Evolutionary conservation across 2,797 vertebrate genomes (phyloP).

Genomic region (Peromyscus eremicus): DNA sequence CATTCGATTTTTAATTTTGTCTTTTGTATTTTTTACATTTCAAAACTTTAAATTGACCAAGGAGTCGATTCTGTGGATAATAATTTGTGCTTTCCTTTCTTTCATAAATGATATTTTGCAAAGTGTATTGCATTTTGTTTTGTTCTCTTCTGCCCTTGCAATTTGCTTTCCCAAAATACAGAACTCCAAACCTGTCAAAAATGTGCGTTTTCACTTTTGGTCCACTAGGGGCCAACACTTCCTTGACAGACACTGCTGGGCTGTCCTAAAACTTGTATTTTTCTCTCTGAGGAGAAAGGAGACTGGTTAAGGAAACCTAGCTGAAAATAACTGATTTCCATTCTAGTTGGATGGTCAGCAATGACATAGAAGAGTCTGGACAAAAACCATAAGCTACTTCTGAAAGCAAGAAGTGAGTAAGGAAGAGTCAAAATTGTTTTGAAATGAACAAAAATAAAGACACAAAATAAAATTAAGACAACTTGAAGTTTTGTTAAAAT

Average conservation of each 20-base stretch:
- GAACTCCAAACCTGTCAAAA: not conserved
- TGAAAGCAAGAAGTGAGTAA: not conserved
- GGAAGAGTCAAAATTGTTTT: not conserved
- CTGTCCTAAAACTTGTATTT: not conserved
- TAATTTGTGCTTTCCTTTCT: not conserved
- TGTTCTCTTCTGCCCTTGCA: not conserved
- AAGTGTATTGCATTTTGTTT: not conserved
- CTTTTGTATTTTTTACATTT: not conserved
- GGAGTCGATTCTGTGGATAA: not conserved
- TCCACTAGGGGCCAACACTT: slow-evolving; percentile 65
- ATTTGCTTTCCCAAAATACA: not conserved
- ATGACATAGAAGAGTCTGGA: not conserved
- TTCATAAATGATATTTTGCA: not conserved
- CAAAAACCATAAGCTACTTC: not conserved
- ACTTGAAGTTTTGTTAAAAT: not conserved
- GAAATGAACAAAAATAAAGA: not conserved
- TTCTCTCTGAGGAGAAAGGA: not conserved
- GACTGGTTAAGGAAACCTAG: not conserved
- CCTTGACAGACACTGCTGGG: not conserved
- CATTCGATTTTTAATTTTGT: slow-evolving; percentile 7
- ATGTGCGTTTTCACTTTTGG: slow-evolving; percentile 2
- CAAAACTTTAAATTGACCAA: slow-evolving; percentile 33
- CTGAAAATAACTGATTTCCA: not conserved
- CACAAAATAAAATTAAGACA: not conserved
- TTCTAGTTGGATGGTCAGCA: not conserved